Evolutionary conservation across 30 jellyfish, hydroid and myxozoan genomes (phyloP).

Genomic region (Phacellophora camtschatica): DNA sequence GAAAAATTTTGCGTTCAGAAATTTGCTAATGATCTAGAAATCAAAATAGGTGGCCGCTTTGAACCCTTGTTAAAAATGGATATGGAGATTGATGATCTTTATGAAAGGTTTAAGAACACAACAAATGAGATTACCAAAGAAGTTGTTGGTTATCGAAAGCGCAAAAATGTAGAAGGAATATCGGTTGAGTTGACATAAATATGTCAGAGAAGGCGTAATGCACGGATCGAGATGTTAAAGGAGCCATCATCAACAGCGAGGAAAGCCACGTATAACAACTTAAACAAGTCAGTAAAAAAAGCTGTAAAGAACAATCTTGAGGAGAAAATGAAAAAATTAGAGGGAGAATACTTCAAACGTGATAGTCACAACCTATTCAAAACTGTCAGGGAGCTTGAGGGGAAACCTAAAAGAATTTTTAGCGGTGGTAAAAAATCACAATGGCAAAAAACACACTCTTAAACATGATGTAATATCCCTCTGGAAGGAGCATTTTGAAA

Average conservation of each 20-base stretch:
- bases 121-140: not conserved
- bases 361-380: slow-evolving; percentile 22
- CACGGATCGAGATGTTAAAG: slow-evolving; percentile 1
- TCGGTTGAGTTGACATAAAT: not conserved
- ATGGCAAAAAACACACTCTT: not conserved
- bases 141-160: not conserved
- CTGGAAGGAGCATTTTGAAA: slow-evolving; percentile 46
- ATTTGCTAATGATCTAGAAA: not conserved
- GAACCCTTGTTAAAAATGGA: not conserved
- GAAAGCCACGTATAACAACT: slow-evolving; percentile 6
- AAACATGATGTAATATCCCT: not conserved
- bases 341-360: slow-evolving; percentile 8
- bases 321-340: slow-evolving; percentile 9
- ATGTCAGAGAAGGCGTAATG: slow-evolving; percentile 4
- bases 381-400: slow-evolving; percentile 26
- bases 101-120: not conserved
- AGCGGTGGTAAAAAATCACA: not conserved
- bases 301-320: not conserved
- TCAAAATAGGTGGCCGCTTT: not conserved
- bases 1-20: not conserved
- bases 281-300: not conserved
- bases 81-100: not conserved
- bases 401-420: not conserved
- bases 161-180: slow-evolving; percentile 42
- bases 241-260: not conserved